Conservation (phyloP, 2,797 vertebrate genomes). For the Hafferia zeledoni region DNA sequence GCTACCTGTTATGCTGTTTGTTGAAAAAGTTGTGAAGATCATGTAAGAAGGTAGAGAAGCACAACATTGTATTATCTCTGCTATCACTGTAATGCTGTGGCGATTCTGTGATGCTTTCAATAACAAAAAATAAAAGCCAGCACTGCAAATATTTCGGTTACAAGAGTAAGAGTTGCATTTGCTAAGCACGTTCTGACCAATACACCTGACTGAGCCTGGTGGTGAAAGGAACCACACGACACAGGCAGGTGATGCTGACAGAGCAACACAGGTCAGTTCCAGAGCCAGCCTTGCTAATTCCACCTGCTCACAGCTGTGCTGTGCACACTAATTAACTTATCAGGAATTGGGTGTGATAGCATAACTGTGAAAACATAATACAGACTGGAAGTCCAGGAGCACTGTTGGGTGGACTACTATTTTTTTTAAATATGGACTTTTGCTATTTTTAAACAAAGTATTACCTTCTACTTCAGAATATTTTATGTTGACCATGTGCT, state of each 20-base stretch:
- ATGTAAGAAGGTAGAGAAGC: neutral
- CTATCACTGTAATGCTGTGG: neutral
- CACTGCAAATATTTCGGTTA: neutral
- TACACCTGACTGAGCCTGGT: neutral
- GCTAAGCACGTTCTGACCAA: neutral
- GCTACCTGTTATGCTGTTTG: neutral
- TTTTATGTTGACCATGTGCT: neutral
- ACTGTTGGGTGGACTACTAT: rapidly evolving
- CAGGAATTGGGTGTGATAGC: neutral
- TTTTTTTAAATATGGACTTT: neutral
- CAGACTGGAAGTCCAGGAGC: neutral
- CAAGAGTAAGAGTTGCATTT: neutral
- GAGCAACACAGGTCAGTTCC: too few relatives aligned
- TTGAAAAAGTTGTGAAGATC: neutral
- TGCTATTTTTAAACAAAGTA: neutral
- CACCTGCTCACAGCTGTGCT: neutral
- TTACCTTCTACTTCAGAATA: neutral
- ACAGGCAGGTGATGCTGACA: neutral
- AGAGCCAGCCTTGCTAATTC: neutral
- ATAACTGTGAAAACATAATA: neutral
- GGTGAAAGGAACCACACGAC: neutral
- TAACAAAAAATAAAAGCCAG: neutral
- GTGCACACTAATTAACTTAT: neutral
- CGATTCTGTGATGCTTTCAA: neutral
- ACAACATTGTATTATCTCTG: neutral